Base-by-base conservation (phyloP, 2,113 vertebrate species). In the Microcebus ravelobensis region DNA sequence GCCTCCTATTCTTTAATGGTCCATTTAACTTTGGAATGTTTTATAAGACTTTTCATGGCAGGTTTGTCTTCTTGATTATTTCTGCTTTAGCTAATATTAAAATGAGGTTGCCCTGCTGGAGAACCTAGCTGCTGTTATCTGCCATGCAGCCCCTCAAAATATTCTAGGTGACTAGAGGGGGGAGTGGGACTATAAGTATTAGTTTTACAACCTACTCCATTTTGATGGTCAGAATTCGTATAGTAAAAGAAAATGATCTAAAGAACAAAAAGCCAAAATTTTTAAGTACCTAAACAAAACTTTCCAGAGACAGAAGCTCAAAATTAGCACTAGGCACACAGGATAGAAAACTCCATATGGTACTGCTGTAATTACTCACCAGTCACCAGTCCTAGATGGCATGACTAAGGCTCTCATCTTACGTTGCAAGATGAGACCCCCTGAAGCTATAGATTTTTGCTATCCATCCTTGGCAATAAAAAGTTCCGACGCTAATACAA, bases 61-160 rank as follows among this genome's bases (percentile, higher is more conserved):
- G 76, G 65, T 81, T 61, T 87, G 48, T 80, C 48, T 71, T 85
- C 57, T 45, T 90, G 96, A 96, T 93, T 85, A 85, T 87, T 90
- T 97, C 71, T 87, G 90, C 76, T 87, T 95, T 91, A 48, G 79
- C 25, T 70, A 91, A 55, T 87, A 89, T 63, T 92, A 92, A 93
- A 95, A 93, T 45, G 70, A 93, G n/a, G n/a, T 39, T 48, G 80
- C 2, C 15, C 14, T 42, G 29, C 59, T 18, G 15, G 59, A 81
- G 39, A 63, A 20, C 13, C 20, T 12, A 42, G 31, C 87, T 79
- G 84, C 81, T 61, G 17, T 36, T 39, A 79, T 3, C 18, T 50
- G n/a, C 50, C 55, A 42, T 0, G 0, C 1, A 10, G 76, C 65
- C 70, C 52, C 31, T 91, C 70, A 36, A 73, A 42, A 67, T 25